phyloP scores from a whole-genome alignment of 2,888 invertebrate genomes.

The Plagodis pulveraria region DNA sequence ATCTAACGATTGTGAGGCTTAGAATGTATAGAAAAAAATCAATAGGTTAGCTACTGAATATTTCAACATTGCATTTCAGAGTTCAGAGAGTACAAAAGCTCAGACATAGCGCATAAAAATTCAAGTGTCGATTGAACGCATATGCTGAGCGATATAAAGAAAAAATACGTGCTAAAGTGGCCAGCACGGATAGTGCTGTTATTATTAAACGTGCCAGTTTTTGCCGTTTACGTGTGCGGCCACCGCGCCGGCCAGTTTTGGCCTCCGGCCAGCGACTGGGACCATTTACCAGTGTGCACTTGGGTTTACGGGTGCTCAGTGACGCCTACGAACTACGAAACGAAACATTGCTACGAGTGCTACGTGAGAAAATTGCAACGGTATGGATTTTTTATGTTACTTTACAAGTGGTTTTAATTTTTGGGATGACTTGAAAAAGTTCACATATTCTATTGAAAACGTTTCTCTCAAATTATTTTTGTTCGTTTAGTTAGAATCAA shows the following conservation, averaged over 20 bases:
- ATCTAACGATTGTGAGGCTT: no score
- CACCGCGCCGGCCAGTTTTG: constrained; percentile 54
- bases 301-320: constrained; percentile 42
- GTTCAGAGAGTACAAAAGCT: not conserved
- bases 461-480: no score
- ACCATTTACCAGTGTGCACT: constrained; percentile 53
- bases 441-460: no score
- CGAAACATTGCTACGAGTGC: constrained; percentile 22
- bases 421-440: no score
- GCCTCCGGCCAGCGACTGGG: constrained; percentile 51
- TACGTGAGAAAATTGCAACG: not conserved
- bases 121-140: constrained; percentile 33
- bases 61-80: not conserved
- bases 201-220: constrained; percentile 46
- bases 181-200: constrained; percentile 43
- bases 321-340: constrained; percentile 36
- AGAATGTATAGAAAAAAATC: no score
- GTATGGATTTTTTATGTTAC: constrained; percentile 9
- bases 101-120: constrained; percentile 18
- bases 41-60: no score
- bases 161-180: constrained; percentile 39
- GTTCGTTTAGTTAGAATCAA: no score
- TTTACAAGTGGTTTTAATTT: no score
- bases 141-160: constrained; percentile 34
- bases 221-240: constrained; percentile 56